A percentile compares a stretch with the other conserved stretches of the same genome.
Evolutionary conservation across 1,140 invertebrate genomes (phyloP).

Genomic region (Drosophila lowei): DNA sequence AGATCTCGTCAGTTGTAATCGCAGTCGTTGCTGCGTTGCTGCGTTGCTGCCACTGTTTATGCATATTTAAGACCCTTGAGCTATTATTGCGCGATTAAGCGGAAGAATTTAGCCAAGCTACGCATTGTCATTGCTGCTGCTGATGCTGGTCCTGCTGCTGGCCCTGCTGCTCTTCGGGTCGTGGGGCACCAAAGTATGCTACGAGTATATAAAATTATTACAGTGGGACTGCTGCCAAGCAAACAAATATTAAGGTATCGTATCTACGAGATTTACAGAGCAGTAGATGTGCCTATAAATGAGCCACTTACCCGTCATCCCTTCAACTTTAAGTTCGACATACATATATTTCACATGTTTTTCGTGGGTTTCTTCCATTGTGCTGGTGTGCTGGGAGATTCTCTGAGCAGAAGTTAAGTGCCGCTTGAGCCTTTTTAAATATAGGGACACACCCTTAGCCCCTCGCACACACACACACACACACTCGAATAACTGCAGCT

Average conservation of each 20-base stretch:
- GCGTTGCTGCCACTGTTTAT: conserved; percentile 33
- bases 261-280: no score
- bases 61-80: conserved; percentile 64
- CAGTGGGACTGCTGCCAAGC: conserved; percentile 2
- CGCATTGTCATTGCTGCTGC: conserved; percentile 43
- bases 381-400: conserved; percentile 33
- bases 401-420: conserved; percentile 69
- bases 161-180: conserved; percentile 9
- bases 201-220: conserved; percentile 17
- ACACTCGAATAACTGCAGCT: conserved; percentile 22
- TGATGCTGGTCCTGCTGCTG: neutral
- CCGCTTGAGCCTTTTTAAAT: conserved; percentile 78
- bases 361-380: conserved; percentile 4
- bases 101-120: conserved; percentile 62
- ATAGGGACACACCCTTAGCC: conserved; percentile 35
- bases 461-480: conserved; percentile 12
- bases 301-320: no score
- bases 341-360: neutral
- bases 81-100: conserved; percentile 73
- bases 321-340: no score
- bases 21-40: conserved; percentile 24
- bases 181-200: conserved; percentile 48
- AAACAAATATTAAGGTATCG: no score
- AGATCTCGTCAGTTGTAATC: conserved; percentile 49
- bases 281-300: no score